Conservation (phyloP, 2,113 vertebrate species). For the Lagopus muta region DNA sequence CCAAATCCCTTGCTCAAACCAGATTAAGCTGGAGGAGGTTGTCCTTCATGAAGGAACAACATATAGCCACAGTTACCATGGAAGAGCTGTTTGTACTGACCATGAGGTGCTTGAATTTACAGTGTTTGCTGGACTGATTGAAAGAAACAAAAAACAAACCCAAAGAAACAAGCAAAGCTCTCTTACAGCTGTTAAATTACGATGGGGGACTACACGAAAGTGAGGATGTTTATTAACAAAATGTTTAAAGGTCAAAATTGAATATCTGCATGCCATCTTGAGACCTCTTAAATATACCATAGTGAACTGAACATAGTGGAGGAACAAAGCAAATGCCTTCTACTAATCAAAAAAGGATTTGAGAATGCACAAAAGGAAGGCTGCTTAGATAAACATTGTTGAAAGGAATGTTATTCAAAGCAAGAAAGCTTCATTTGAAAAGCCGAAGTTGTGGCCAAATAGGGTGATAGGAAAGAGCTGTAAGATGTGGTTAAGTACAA, state of each 20-base stretch:
- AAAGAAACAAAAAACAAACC: background rate
- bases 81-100: background rate
- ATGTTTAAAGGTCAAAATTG: background rate
- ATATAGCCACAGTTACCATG: background rate
- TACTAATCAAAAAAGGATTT: background rate
- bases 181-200: background rate
- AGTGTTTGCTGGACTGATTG: background rate
- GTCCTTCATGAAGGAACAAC: background rate
- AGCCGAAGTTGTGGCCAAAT: background rate
- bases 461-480: background rate
- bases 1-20: accelerated
- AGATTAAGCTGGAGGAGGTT: background rate
- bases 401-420: background rate
- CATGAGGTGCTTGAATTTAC: background rate
- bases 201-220: background rate
- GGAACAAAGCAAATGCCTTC: background rate
- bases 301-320: background rate
- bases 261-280: background rate
- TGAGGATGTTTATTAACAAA: background rate
- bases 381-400: background rate
- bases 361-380: background rate
- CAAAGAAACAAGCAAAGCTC: background rate
- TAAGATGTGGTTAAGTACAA: background rate
- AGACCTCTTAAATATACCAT: background rate
- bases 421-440: background rate